Percentiles rank a stretch among this genome's conserved stretches.
phyloP scores from a whole-genome alignment of 2,888 invertebrate genomes.

The Stenodera caucasica region DNA sequence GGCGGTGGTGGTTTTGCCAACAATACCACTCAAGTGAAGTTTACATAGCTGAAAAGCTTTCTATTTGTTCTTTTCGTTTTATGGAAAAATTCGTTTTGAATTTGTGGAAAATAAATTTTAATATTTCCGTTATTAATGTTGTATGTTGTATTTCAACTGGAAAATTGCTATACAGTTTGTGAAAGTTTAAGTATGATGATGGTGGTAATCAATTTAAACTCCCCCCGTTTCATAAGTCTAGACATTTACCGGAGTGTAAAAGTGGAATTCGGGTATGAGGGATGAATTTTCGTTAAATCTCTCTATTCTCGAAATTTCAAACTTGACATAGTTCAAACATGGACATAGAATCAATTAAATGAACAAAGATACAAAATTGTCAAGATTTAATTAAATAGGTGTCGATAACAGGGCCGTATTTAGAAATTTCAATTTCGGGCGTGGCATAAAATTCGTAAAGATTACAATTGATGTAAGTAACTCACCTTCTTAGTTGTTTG shows the following conservation, averaged over 20 bases:
- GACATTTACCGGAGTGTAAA: background rate
- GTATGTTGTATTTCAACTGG: conserved; percentile 3
- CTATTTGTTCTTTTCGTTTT: background rate
- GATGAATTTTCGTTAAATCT: background rate
- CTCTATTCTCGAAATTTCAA: background rate
- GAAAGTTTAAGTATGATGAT: conserved; percentile 3
- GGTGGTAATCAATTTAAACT: conserved; percentile 4
- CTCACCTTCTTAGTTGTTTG: conserved; percentile 75
- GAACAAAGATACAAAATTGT: background rate
- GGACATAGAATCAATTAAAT: background rate
- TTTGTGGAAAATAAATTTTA: no score
- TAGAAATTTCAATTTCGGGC: no score
- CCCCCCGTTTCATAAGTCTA: background rate
- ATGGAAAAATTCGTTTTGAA: background rate
- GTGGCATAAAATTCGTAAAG: no score
- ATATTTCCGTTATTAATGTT: background rate
- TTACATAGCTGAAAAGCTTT: background rate
- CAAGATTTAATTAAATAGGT: background rate
- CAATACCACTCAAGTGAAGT: conserved; percentile 20
- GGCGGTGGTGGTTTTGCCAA: conserved; percentile 20
- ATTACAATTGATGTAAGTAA: background rate
- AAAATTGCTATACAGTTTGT: background rate
- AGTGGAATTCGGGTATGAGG: background rate
- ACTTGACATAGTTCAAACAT: background rate
- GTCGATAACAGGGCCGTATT: background rate